A percentile compares a stretch with the other conserved stretches of the same genome.
phyloP scores from a whole-genome alignment of 2,888 invertebrate species.

The Drosophila crucigera region DNA sequence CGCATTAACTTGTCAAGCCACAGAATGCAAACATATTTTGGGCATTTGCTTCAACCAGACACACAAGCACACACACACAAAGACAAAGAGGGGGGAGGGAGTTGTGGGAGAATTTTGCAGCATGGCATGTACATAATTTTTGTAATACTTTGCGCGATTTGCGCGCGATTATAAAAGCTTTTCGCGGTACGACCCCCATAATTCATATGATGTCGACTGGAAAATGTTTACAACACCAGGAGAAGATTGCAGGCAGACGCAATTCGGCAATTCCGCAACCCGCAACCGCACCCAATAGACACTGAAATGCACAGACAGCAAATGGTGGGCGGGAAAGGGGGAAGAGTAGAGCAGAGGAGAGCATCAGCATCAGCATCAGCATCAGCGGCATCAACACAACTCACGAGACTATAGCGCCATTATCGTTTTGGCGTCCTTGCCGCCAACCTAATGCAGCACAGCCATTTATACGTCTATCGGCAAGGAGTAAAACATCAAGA shows the following conservation, averaged over 20 bases:
- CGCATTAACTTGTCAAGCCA: conserved; percentile 83
- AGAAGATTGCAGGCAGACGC: conserved; percentile 67
- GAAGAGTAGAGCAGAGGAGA: background rate
- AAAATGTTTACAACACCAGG: conserved; percentile 79
- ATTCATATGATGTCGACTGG: conserved; percentile 83
- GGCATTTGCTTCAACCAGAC: conserved; percentile 69
- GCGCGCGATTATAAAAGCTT: conserved; percentile 84
- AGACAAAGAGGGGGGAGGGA: background rate
- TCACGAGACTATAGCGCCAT: conserved; percentile 53
- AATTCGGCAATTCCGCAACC: conserved; percentile 10
- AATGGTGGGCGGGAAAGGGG: background rate
- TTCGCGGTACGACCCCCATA: conserved; percentile 84
- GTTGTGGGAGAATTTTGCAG: conserved; percentile 19
- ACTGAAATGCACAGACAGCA: conserved; percentile 20
- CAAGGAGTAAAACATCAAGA: conserved; percentile 57
- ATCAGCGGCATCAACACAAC: conserved; percentile 35
- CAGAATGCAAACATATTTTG: conserved; percentile 83
- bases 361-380: background rate
- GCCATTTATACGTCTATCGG: conserved; percentile 71
- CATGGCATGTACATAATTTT: conserved; percentile 79
- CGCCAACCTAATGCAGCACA: conserved; percentile 47
- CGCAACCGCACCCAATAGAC: conserved; percentile 25
- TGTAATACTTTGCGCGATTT: conserved; percentile 83
- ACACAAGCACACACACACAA: conserved; percentile 17
- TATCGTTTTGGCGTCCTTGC: conserved; percentile 62